Evolutionary conservation across 2,797 vertebrate species (phyloP), one percentile per base, ranked within the genome.

Genomic region (Malacoctenus gilli): DNA sequence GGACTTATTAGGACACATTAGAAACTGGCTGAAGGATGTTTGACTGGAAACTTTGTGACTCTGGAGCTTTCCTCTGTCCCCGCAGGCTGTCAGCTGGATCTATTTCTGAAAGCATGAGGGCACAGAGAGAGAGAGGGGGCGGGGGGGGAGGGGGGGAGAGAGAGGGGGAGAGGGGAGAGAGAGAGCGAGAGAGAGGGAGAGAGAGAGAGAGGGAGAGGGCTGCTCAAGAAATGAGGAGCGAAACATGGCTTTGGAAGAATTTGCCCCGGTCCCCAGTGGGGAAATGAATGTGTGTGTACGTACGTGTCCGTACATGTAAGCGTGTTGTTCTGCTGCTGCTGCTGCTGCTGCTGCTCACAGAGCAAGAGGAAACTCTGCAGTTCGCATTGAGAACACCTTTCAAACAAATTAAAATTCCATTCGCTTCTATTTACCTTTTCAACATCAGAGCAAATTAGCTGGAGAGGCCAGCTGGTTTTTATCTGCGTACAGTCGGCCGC

Each of bases 401-500:
- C 62, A 72, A 79, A 73, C 70, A 31, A 60, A 75, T 70, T 61
- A 59, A 80, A 75, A 76, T 59, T 62, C 30, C 32, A 53, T 42
- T 79, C 32, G 4, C 41, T 52, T 72, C 59, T 38, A 39, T 40
- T 68, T 62, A 6, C 36, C 38, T 51, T 56, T 75, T 59, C 32
- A 47, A 54, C 25, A 0, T 34, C 25, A 42, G 57, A 50, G 43
- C 35, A 73, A 71, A 65, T 70, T 63, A 68, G 43, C 68, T 35
- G 37, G 47, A 28, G 35, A 52, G 47, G 39, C 52, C 87, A 87
- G 85, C 80, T 89, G 87, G 46, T 77, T 70, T 77, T 13, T 67
- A 65, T 89, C 75, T 31, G 18, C 19, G 64, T 54, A 55, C 35
- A 57, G 64, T 66, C 66, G 62, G 59, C 46, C 14, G 44, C 43